A percentile compares a stretch with the other conserved stretches of the same genome.
Evolutionary conservation across 2,888 invertebrate genomes (phyloP).

Genomic region (Nomada lathburiana): DNA sequence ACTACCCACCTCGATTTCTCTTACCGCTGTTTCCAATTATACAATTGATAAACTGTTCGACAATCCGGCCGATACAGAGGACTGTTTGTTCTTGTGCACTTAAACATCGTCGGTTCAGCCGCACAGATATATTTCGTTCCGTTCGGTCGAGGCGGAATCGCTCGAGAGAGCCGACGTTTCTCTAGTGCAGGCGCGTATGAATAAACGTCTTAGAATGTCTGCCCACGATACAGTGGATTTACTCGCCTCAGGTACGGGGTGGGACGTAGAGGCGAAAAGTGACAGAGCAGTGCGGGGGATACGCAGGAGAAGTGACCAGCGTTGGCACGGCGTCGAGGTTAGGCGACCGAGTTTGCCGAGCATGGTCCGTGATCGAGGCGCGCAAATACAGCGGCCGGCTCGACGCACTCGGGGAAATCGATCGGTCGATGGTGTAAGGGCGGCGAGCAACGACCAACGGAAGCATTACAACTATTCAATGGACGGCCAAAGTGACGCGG

Average conservation of each 20-base stretch:
- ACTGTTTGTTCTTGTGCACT: no score
- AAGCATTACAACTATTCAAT: conserved; percentile 43
- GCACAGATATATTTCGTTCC: not conserved
- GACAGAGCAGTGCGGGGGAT: conserved; percentile 1
- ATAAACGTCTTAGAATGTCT: conserved; percentile 46
- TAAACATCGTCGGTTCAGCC: not conserved
- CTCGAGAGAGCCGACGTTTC: not conserved
- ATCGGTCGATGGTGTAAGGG: conserved; percentile 44
- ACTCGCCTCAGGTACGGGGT: conserved; percentile 20
- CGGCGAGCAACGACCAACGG: conserved; percentile 44
- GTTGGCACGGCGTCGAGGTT: conserved; percentile 46
- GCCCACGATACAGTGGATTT: conserved; percentile 46
- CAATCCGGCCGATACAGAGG: no score
- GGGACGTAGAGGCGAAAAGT: not conserved
- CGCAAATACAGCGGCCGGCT: conserved; percentile 60
- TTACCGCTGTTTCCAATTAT: not conserved
- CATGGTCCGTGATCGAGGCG: conserved; percentile 47
- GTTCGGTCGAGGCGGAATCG: not conserved
- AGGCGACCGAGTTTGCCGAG: conserved; percentile 64
- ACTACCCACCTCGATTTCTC: conserved; percentile 53
- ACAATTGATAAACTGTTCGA: not conserved
- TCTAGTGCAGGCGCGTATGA: conserved; percentile 32
- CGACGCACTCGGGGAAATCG: conserved; percentile 53
- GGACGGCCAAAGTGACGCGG: conserved; percentile 22
- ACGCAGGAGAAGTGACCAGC: conserved; percentile 50